Base-by-base conservation (phyloP, 2,888 invertebrate genomes). In the Scotopteryx bipunctaria region DNA sequence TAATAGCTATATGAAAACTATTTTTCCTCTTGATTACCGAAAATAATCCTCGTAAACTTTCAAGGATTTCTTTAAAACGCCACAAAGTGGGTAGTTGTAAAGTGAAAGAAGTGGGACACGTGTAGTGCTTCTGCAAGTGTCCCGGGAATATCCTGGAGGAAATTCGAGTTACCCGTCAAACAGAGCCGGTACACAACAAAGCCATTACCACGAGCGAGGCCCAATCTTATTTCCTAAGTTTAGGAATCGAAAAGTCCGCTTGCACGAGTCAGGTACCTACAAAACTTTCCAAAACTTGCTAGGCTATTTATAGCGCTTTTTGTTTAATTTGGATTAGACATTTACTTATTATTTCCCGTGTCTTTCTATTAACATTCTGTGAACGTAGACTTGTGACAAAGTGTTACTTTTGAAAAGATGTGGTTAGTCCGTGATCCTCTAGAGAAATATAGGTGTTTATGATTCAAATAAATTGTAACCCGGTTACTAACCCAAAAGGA, bases 121-220 rank as follows among this genome's bases (percentile, higher is more conserved):
- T 73, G 75, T 75, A 69, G 64, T 73, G 67, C 72, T 76, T 70
- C 66, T 58, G 60, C 60, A 71, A 76, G 65, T 75, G 73, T 66
- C 69, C 65, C 74, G 73, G 73, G 75, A 78, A 78, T 78, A 79
- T 74, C 67, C 69, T 66, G 73, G 57, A 67, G 74, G 70, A 72
- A 75, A 77, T 73, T 69, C 71, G 70, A 79, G 71, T 72, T 70
- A 67, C 73, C 71, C 74, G 78, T 76, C 77, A 76, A 77, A 81
- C 67, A 68, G 69, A 72, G 69, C 72, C 73, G 66, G 76, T 76
- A 84, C 84, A 86, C 81, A 83, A 84, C 78, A 84, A 84, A 82
- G 79, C 85, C 82, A 84, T 85, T 85, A 85, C 75, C 68, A 70
- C 68, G 67, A 69, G 73, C 69, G 65, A 58, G 66, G 65, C 73